Percentiles rank a stretch among this genome's conserved stretches.
Conservation (phyloP, 2,797 vertebrate species). For the Rhynchotus rufescens region DNA sequence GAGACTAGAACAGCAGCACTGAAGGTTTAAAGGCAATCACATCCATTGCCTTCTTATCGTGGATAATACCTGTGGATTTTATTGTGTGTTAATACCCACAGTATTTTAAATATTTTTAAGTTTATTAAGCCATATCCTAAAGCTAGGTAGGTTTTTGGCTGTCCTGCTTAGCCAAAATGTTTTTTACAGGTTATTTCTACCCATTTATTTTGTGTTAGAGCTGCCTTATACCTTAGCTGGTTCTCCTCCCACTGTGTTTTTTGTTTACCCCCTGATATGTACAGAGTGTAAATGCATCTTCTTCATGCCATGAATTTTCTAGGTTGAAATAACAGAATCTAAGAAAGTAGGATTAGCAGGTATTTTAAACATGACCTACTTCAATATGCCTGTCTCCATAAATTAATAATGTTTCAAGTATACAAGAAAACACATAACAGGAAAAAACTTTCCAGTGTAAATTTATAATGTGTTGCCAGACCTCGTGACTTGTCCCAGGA, state of each 20-base stretch:
- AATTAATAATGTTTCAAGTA: conserved; percentile 7
- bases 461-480: conserved; percentile 22
- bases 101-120: neutral
- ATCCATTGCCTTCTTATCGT: neutral
- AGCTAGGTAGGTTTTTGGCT: neutral
- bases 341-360: conserved; percentile 18
- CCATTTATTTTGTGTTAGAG: neutral
- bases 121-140: neutral
- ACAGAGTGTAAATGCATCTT: neutral
- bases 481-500: conserved; percentile 21
- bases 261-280: neutral
- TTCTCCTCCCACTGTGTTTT: neutral
- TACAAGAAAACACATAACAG: conserved; percentile 16
- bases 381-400: conserved; percentile 13
- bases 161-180: neutral
- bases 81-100: neutral
- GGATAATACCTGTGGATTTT: neutral
- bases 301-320: neutral
- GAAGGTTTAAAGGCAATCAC: neutral
- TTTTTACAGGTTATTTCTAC: neutral
- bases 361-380: neutral
- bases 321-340: neutral
- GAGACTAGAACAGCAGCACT: conserved; percentile 10
- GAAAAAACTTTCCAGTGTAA: neutral
- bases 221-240: neutral